These are phyloP conservation scores for Urocolius indicus DNA, from an alignment of 2,113 vertebrate species.

Conservation along the genomic window DNA sequence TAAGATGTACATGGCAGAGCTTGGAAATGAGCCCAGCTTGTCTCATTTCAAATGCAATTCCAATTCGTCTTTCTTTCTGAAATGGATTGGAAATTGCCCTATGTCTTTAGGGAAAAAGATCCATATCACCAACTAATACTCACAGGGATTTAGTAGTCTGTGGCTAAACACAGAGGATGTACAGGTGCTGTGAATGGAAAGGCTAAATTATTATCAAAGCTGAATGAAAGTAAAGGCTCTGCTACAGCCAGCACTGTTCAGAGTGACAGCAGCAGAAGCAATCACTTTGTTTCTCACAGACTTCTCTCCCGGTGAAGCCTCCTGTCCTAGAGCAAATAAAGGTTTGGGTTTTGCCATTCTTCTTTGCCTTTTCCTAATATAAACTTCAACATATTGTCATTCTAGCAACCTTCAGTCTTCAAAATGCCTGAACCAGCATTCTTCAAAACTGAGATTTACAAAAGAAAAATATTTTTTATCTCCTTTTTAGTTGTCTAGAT, in stretches of 20 bases:
- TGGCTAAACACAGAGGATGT: neutral
- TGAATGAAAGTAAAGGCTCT: neutral
- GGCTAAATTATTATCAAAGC: neutral
- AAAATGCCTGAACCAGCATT: neutral
- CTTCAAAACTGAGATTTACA: neutral
- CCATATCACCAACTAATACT: neutral
- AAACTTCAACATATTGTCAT: neutral
- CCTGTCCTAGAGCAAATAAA: neutral
- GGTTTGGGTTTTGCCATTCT: neutral
- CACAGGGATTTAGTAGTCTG: neutral
- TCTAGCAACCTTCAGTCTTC: neutral
- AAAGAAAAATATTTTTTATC: neutral
- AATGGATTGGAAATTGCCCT: neutral
- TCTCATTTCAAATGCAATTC: neutral
- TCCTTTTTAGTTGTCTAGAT: neutral
- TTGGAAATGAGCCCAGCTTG: neutral
- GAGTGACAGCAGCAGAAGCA: neutral
- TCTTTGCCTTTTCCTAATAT: neutral
- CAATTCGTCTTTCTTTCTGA: neutral
- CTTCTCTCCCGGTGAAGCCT: neutral
- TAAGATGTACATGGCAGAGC: neutral
- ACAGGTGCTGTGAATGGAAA: neutral
- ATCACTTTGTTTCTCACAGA: neutral
- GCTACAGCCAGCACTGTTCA: neutral
- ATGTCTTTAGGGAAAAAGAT: neutral